These are phyloP conservation scores for Discoglossus pictus DNA, from an alignment of 2,797 vertebrate genomes.

Conservation along the genomic window DNA sequence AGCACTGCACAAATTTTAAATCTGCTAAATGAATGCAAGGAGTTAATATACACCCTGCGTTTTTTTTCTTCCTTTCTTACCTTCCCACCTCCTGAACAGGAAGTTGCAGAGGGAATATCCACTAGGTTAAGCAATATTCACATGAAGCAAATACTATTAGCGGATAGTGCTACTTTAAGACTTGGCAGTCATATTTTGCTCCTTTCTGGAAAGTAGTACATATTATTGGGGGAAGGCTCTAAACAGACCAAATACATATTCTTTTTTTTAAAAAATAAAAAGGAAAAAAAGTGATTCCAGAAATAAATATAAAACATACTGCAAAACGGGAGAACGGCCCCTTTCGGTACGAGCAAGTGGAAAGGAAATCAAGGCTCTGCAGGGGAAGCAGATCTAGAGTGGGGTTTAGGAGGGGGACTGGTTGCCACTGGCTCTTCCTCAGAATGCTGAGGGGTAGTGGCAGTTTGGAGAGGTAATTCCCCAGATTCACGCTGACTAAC, in stretches of 20 bases:
- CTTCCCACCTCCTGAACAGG: too few species aligned
- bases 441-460: background rate
- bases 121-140: background rate
- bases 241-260: constrained; percentile 11
- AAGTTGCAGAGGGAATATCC: too few species aligned
- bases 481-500: background rate
- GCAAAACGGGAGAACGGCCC: constrained; percentile 8
- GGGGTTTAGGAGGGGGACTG: constrained; percentile 1
- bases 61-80: too few species aligned
- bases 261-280: too few species aligned
- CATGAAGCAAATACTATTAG: background rate
- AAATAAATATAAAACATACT: constrained; percentile 48
- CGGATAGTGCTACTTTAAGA: constrained; percentile 12
- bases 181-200: background rate
- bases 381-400: constrained; percentile 18
- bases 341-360: background rate
- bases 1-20: too few species aligned
- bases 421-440: constrained; percentile 6
- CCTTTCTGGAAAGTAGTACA: background rate
- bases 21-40: too few species aligned
- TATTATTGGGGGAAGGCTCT: constrained; percentile 1
- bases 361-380: constrained; percentile 9
- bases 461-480: background rate
- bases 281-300: constrained; percentile 7
- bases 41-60: too few species aligned